Evolutionary conservation across 2,113 vertebrate species (phyloP), one percentile per base, ranked within the genome.

Genomic region (Salvelinus alpinus): DNA sequence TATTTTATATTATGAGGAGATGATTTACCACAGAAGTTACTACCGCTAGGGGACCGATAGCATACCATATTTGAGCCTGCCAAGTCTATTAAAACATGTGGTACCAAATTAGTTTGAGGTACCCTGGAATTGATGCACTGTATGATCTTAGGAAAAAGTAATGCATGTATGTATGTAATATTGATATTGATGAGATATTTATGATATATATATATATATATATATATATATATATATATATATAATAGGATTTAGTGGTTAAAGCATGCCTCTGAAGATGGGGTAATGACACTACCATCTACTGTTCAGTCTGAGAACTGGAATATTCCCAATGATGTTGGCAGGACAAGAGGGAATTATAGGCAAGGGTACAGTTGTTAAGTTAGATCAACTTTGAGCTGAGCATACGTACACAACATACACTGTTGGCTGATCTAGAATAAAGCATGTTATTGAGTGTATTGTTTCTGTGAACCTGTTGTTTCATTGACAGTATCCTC

Each of bases 241-340:
- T 29, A 27, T 27, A 29, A 29, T 29, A 29, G 29, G 4, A 31
- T 34, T 34, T 34, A 34, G 5, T 31, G 31, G 5, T 34, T 34
- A 34, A 34, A 34, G 31, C 31, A 34, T 34, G 31, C 31, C 31
- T 34, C 31, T 34, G 31, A 34, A 34, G 31, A 34, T 34, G 5
- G 31, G 31, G 31, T 7, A 7, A 34, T 4, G 14, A 44, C 75
- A 70, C 78, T 87, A 80, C 84, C 91, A 88, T 78, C 92, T 91
- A 67, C 81, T 87, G 92, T 80, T 71, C 66, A 86, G 29, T 74
- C 7, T 66, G 64, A 70, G 62, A 85, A 85, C 66, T 78, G 25
- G 86, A 81, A 14, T 22, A 24, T 2, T 69, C 8, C 0, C 38
- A 12, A n/a, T 22, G 8, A 22, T 3, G 7, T 64, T 64, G 18